Conservation (phyloP, 1,140 invertebrate species). For the Conus betulinus region DNA sequence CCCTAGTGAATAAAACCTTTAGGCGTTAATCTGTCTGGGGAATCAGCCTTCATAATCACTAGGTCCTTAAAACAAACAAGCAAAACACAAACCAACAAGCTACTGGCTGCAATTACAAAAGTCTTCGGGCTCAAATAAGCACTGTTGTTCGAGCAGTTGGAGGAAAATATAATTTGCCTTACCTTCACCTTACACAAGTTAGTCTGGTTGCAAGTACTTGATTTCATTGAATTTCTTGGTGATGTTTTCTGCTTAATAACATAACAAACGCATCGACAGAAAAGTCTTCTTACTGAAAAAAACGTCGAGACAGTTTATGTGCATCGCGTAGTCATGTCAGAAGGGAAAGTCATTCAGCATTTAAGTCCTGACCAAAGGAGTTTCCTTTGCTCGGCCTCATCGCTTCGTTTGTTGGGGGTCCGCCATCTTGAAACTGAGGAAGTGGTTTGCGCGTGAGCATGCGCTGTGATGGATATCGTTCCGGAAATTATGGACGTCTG, state of each 20-base stretch:
- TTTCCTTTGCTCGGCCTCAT: background rate
- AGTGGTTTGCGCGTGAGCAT: constrained; percentile 49
- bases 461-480: constrained; percentile 32
- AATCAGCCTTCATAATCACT: too few relatives aligned
- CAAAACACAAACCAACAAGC: too few relatives aligned
- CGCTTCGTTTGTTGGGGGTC: constrained; percentile 35
- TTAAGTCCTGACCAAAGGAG: background rate
- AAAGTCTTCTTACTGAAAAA: background rate
- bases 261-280: background rate
- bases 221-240: background rate
- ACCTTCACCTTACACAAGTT: too few relatives aligned
- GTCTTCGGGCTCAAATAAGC: too few relatives aligned
- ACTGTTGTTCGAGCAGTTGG: too few relatives aligned
- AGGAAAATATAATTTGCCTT: too few relatives aligned
- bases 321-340: background rate
- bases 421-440: constrained; percentile 70
- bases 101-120: too few relatives aligned
- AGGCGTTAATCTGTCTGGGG: too few relatives aligned
- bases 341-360: background rate
- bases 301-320: background rate
- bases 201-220: too few relatives aligned
- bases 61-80: too few relatives aligned
- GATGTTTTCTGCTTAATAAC: background rate
- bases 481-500: constrained; percentile 7
- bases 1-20: too few relatives aligned